Percentiles rank a stretch among this genome's conserved stretches.
These are phyloP conservation scores for Coturnix japonica DNA, from an alignment of 2,113 vertebrate species.

Conservation along the genomic window DNA sequence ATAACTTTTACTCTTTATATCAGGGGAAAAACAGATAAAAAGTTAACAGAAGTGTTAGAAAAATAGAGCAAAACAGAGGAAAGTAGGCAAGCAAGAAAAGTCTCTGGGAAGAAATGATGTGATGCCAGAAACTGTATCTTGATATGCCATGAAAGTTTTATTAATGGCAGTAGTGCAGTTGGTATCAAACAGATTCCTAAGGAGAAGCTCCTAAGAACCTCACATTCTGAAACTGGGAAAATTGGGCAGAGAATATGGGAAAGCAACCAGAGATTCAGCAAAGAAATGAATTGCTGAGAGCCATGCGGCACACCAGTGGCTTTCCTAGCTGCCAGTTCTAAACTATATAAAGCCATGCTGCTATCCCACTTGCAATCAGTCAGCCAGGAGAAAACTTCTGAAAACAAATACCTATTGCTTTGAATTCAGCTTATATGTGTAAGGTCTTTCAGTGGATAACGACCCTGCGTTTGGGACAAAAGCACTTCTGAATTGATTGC, in stretches of 20 bases:
- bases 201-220: not conserved
- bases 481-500: not conserved
- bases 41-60: not conserved
- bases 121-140: not conserved
- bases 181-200: not conserved
- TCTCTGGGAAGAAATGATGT: not conserved
- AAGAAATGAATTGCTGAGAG: not conserved
- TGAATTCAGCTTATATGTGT: not conserved
- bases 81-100: not conserved
- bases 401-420: not conserved
- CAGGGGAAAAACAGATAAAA: too few species aligned
- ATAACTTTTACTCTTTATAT: not conserved
- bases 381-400: not conserved
- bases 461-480: accelerated
- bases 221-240: not conserved
- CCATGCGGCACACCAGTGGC: accelerated
- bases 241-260: not conserved
- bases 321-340: not conserved
- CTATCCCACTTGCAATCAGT: not conserved
- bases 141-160: not conserved
- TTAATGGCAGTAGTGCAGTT: not conserved
- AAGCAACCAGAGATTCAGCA: not conserved
- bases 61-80: not conserved
- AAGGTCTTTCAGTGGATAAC: not conserved
- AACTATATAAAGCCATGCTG: not conserved